phyloP scores from a whole-genome alignment of 1,140 invertebrate genomes.

The Drosophila auraria region DNA sequence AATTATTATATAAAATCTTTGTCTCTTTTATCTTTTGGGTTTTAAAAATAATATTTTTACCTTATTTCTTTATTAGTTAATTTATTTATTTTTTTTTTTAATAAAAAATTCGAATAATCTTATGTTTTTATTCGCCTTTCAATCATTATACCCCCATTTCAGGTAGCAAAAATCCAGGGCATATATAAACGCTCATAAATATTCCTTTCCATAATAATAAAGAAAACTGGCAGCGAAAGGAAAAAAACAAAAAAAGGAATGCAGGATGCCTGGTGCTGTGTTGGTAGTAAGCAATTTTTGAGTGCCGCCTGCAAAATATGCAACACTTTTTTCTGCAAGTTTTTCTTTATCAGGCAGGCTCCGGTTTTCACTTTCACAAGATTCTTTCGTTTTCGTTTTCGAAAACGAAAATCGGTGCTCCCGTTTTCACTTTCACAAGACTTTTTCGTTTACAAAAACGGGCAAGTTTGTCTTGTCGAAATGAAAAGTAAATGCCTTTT shows the following conservation, averaged over 20 bases:
- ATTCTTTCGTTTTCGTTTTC: too few relatives aligned
- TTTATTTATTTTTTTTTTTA: too few relatives aligned
- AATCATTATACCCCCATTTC: not conserved
- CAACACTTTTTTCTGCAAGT: constrained; percentile 24
- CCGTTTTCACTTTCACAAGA: too few relatives aligned
- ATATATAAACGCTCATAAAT: constrained; percentile 46
- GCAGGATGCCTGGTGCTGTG: constrained; percentile 7
- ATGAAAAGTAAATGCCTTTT: too few relatives aligned
- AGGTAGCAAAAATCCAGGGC: constrained; percentile 2
- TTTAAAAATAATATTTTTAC: accelerated
- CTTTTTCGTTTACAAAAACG: too few relatives aligned
- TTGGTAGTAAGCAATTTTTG: constrained; percentile 48
- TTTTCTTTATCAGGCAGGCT: constrained; percentile 25
- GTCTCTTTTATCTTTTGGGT: accelerated
- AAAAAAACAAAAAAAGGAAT: not conserved
- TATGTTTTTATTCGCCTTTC: not conserved
- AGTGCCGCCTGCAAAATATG: constrained; percentile 42
- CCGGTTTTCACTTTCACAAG: too few relatives aligned
- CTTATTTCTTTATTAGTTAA: not conserved
- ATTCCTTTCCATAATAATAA: constrained; percentile 44
- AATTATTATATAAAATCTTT: not conserved
- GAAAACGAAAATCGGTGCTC: too few relatives aligned
- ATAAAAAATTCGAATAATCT: not conserved
- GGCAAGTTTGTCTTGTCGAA: too few relatives aligned
- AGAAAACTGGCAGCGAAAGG: constrained; percentile 10